Evolutionary conservation across 2,888 invertebrate species (phyloP), one percentile per base, ranked within the genome.

Genomic region (Acronicta alni): DNA sequence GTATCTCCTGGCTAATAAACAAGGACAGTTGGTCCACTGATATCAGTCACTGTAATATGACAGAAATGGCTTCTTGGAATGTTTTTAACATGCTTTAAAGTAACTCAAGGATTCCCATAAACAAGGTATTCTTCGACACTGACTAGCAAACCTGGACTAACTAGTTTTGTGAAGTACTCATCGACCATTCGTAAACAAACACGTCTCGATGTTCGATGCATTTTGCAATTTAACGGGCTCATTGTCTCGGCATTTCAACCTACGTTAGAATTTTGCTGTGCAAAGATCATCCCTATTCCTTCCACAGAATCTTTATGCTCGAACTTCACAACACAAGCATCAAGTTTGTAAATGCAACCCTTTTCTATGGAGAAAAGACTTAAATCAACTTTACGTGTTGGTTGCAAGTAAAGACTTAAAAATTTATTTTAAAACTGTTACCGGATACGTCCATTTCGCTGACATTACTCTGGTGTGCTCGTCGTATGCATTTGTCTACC

Each of bases 201-300:
- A 81, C 46, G 68, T 64, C 44, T 48, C 49, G 45, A 57, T 77
- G 72, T 69, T 67, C 66, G 65, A 74, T 79, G 79, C 79, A 85
- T 80, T 69, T 84, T 83, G 87, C 83, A 84, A 82, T 82, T 81
- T 74, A 79, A 87, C 75, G 77, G 72, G 78, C 81, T 77, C 81
- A 85, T 86, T 85, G 86, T 87, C 71, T 82, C 72, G 60, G 56
- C 61, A 68, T 41, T 56, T 44, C 43, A 51, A 52, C 30, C 18
- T 18, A 37, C 15, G 18, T 15, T 12, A 26, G 47, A 38, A 15
- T 48, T 17, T 26, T 64, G 66, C 20, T 51, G 39, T 30, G 44
- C 67, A 53, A 70, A 67, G 56, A 57, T 62, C 59, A 65, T 58
- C 59, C 64, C 45, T 73, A 70, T 72, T 49, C 55, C 44, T 43